Base-by-base conservation (phyloP, 2,888 invertebrate genomes). In the Ochropleura leucogaster region DNA sequence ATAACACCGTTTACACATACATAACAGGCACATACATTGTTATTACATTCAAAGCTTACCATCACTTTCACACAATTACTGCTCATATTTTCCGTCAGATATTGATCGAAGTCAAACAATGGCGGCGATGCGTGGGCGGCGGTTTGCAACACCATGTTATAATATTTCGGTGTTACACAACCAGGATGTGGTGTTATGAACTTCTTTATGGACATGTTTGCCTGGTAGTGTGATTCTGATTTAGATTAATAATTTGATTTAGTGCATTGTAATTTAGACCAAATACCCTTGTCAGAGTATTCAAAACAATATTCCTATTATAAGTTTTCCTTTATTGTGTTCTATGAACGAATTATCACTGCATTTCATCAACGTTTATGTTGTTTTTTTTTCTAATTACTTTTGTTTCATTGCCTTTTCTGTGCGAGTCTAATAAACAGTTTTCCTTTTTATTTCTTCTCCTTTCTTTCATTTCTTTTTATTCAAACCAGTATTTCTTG, bases 51-150 rank as follows among this genome's bases (percentile, higher is more conserved):
- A 65, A 77, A 65, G 60, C 62, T 72, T 49, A 53, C 75, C 74
- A 78, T 85, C 64, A 82, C 87, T 85, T 87, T 85, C 85, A 83
- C 85, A 79, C 77, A 76, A 74, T 75, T 80, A 79, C 68, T 74
- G 70, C 73, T 73, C 72, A 74, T 75, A 87, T 82, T 78, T 87
- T 82, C 80, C 71, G 77, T 77, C 69, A 82, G 88, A 87, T 87
- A 88, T 83, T 51, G 82, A 87, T 87, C 87, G 71, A 69, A 79
- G 67, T 57, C 74, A 73, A 88, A 87, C 88, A 87, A 87, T 87
- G 79, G 77, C 57, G 42, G 62, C 62, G 68, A 85, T 80, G 87
- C 78, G 88, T 88, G 75, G 88, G 87, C 83, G 85, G 72, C 47
- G 44, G 67, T 72, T 85, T 82, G 86, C 88, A 86, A 87, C 82